Evolutionary conservation across 2,113 vertebrate genomes (phyloP).

Genomic region (Cariama cristata): DNA sequence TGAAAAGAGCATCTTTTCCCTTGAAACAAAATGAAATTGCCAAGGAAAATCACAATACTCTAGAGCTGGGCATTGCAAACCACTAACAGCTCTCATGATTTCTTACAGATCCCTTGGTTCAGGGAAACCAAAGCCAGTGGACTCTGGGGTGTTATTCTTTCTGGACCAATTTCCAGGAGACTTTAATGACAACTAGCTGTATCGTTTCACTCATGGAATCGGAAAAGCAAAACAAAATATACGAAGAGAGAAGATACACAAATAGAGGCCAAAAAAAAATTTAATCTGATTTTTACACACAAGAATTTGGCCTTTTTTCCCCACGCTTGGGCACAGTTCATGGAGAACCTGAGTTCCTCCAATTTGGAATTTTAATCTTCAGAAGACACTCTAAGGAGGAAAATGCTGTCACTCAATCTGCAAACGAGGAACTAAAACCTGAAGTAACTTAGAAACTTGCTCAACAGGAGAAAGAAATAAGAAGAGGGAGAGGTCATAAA

Average conservation of each 20-base stretch:
- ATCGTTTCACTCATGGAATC: neutral
- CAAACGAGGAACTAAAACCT: neutral
- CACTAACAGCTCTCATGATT: neutral
- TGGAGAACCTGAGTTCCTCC: neutral
- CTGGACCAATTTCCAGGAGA: neutral
- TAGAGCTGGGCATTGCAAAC: neutral
- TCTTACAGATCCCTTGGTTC: neutral
- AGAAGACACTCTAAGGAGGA: neutral
- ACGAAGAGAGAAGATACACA: neutral
- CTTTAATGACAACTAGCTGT: neutral
- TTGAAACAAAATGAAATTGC: neutral
- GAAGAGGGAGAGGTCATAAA: neutral
- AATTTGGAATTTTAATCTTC: neutral
- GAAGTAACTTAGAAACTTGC: neutral
- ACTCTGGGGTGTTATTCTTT: neutral
- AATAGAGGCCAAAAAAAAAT: neutral
- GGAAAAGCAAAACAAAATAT: neutral
- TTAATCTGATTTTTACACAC: neutral
- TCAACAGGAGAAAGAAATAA: neutral
- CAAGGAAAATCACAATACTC: neutral
- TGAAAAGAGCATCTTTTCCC: neutral
- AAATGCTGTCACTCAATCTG: neutral
- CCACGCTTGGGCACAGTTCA: fast-evolving
- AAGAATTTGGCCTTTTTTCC: neutral
- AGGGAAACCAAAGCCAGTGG: neutral